Percentiles rank a stretch among this genome's conserved stretches.
Conservation (phyloP, 2,113 vertebrate genomes). For the Epinephelus lanceolatus region DNA sequence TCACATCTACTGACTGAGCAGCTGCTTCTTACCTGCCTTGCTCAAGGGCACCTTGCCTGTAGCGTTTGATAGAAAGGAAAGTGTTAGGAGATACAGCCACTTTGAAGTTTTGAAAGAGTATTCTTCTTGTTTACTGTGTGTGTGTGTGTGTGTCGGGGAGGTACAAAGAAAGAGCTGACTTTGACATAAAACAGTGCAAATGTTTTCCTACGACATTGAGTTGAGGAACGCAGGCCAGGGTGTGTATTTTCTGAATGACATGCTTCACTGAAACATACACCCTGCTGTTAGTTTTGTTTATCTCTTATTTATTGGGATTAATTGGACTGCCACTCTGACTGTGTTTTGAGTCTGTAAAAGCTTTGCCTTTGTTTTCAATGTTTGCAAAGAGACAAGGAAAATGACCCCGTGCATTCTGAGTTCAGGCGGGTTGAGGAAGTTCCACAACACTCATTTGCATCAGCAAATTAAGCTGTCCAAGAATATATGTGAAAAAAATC, state of each 20-base stretch:
- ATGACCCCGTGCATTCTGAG: background rate
- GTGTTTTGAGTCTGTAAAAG: background rate
- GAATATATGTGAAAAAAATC: background rate
- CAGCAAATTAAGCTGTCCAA: constrained; percentile 40
- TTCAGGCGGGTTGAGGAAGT: constrained; percentile 2
- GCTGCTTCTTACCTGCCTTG: constrained; percentile 25
- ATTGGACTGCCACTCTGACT: constrained; percentile 38
- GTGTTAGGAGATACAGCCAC: constrained; percentile 1
- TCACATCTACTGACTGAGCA: constrained; percentile 28
- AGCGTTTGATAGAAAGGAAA: background rate
- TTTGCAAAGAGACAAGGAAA: constrained; percentile 1
- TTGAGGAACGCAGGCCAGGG: background rate
- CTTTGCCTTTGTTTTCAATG: constrained; percentile 3
- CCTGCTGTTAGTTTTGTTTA: constrained; percentile 36
- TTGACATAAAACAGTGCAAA: constrained; percentile 4
- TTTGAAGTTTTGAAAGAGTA: constrained; percentile 5
- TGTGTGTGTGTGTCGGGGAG: background rate
- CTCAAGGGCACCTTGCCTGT: constrained; percentile 39
- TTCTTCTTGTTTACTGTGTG: constrained; percentile 1
- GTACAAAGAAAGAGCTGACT: constrained; percentile 23
- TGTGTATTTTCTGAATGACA: constrained; percentile 1
- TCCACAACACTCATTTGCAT: constrained; percentile 37
- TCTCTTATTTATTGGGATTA: constrained; percentile 46
- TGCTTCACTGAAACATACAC: constrained; percentile 5
- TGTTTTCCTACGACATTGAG: background rate